A percentile compares a stretch with the other conserved stretches of the same genome.
Evolutionary conservation across 2,113 vertebrate species (phyloP).

Genomic region (Sebastes fasciatus): DNA sequence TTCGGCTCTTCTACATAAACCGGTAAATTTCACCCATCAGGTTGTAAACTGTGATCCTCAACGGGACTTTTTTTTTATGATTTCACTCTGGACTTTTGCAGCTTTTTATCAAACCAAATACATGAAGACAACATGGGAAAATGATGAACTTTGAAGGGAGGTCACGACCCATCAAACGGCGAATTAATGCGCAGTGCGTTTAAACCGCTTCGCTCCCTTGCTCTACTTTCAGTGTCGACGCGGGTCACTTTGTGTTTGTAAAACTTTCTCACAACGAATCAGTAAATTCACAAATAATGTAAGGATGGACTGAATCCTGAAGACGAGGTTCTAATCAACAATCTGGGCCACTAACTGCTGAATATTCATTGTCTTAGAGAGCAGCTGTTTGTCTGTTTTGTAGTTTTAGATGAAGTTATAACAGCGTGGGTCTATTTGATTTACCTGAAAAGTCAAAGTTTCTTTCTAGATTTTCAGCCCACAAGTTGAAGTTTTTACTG

Average conservation of each 20-base stretch:
- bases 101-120: constrained; percentile 57
- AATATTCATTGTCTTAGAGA: not conserved
- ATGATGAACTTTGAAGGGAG: constrained; percentile 53
- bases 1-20: not conserved
- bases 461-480: not conserved
- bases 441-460: not conserved
- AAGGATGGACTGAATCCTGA: not conserved
- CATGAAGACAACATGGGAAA: constrained; percentile 35
- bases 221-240: not conserved
- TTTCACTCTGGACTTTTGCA: constrained; percentile 23
- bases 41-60: constrained; percentile 2
- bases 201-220: constrained; percentile 3
- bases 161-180: not conserved
- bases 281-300: constrained; percentile 23
- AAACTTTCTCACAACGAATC: not conserved
- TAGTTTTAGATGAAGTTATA: constrained; percentile 21
- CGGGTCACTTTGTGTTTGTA: not conserved
- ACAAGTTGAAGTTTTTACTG: constrained; percentile 3
- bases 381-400: not conserved
- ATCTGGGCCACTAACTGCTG: constrained; percentile 1
- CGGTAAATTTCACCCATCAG: not conserved
- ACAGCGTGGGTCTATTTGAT: not conserved
- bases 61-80: not conserved
- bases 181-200: not conserved
- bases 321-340: constrained; percentile 14